These are phyloP conservation scores for Gryon sp. DNA, from an alignment of 1,140 invertebrate genomes.

Conservation along the genomic window DNA sequence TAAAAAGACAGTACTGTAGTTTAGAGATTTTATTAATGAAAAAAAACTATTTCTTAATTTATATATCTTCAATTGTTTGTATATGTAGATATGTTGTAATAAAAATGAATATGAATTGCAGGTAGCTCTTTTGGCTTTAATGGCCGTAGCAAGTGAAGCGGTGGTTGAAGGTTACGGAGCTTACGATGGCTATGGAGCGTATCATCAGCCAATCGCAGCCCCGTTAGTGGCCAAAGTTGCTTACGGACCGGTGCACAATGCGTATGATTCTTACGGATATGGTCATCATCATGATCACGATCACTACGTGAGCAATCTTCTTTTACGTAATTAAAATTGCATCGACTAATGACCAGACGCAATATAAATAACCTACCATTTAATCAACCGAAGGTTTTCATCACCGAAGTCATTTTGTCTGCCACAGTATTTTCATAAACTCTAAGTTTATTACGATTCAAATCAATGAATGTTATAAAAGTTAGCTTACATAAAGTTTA, in stretches of 20 bases:
- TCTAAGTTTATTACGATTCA: slow-evolving; percentile 26
- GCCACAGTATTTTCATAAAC: neutral
- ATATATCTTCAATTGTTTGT: no score
- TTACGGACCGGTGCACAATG: slow-evolving; percentile 54
- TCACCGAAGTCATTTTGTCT: slow-evolving; percentile 23
- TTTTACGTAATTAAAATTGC: slow-evolving; percentile 48
- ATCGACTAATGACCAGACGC: slow-evolving; percentile 14
- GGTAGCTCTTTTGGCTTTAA: slow-evolving; percentile 59
- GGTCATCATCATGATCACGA: slow-evolving; percentile 57
- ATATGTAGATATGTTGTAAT: no score
- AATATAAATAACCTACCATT: slow-evolving; percentile 13
- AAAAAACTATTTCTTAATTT: neutral
- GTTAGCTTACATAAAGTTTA: slow-evolving; percentile 31
- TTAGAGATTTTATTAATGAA: neutral
- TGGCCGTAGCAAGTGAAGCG: slow-evolving; percentile 64
- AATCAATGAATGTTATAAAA: slow-evolving; percentile 21
- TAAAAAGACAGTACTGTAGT: no score
- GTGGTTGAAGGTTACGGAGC: slow-evolving; percentile 57
- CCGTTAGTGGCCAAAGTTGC: slow-evolving; percentile 51
- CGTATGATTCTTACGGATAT: slow-evolving; percentile 63
- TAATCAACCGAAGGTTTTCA: slow-evolving; percentile 21
- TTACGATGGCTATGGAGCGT: slow-evolving; percentile 51
- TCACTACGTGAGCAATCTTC: slow-evolving; percentile 59
- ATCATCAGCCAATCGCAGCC: slow-evolving; percentile 35
- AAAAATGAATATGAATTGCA: slow-evolving; percentile 35